phyloP scores from a whole-genome alignment of 2,888 invertebrate species.

The Rhamnusium bicolor region DNA sequence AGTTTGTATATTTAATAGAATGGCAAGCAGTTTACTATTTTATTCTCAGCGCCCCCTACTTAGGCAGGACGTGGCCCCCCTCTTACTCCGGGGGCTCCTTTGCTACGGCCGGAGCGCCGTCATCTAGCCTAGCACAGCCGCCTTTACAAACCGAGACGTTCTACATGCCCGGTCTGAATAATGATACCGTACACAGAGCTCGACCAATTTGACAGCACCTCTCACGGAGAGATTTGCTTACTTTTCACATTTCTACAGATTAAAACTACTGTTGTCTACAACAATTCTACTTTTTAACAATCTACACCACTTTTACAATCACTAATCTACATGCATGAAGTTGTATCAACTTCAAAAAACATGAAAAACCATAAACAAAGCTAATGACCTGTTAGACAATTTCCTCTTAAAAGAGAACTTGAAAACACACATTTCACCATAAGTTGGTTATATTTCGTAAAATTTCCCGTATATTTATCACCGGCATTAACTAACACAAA shows the following conservation, averaged over 20 bases:
- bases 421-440: conserved; percentile 60
- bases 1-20: conserved; percentile 5
- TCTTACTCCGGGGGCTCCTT: conserved; percentile 66
- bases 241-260: conserved; percentile 35
- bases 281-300: conserved; percentile 9
- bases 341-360: conserved; percentile 37
- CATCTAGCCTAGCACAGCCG: conserved; percentile 39
- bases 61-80: conserved; percentile 63
- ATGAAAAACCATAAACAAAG: conserved; percentile 67
- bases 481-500: conserved; percentile 41
- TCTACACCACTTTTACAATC: conserved; percentile 22
- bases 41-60: conserved; percentile 64
- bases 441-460: conserved; percentile 46
- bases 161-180: conserved; percentile 40
- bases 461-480: conserved; percentile 32
- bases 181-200: conserved; percentile 38
- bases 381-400: conserved; percentile 72
- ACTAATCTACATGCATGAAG: conserved; percentile 46
- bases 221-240: conserved; percentile 37
- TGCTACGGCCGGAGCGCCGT: conserved; percentile 52
- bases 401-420: conserved; percentile 62
- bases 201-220: conserved; percentile 41
- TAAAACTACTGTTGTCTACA: conserved; percentile 10
- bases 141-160: conserved; percentile 32
- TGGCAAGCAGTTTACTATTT: conserved; percentile 31